Base-by-base conservation (phyloP, 2,888 invertebrate genomes). In the Halocaridina rubra region DNA sequence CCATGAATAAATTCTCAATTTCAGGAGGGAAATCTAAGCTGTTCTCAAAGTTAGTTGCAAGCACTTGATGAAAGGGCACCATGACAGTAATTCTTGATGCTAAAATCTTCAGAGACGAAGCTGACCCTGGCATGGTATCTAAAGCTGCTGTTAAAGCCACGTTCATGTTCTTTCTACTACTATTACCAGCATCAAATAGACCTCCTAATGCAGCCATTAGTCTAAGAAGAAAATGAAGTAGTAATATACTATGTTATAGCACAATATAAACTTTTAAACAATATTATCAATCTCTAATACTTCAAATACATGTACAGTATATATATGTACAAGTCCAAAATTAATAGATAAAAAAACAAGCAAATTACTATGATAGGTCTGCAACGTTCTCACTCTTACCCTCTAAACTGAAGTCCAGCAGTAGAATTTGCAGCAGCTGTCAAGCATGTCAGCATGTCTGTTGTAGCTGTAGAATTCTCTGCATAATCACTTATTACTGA, bases 41-140 rank as follows among this genome's bases (percentile, higher is more conserved):
- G 19, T 24, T 19, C 19, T 69, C 46, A 22, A 46, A 78, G 8
- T 72, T 22, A 5, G 29, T 39, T 3, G 24, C 22, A 16, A 82
- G 71, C 22, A 82, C 39, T 10, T 61, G 19, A 8, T 30, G 22
- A 2, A 78, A 32, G 19, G 82, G 82, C 0, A 71, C 53, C 61
- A 57, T 1, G 0, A 78, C 82, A 7, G 77, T 39, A 32, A 82
- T 32, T 13, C 78, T 57, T 1, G 82, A 72, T 5, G 33, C 78
- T 10, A 82, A 72, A 8, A 29, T 39, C 2, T 46, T 46, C 27
- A 82, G 72, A 22, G 77, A 33, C 24, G 33, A 5, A 1, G 77
- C 13, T 19, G 19, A 5, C 7, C 16, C 39, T 3, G 69, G 32
- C 3, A 76, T 29, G 39, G 46, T 13, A n/a, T 46, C 16, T 22